Evolutionary conservation across 2,888 invertebrate species (phyloP).

Genomic region (Heliconius ismenius): DNA sequence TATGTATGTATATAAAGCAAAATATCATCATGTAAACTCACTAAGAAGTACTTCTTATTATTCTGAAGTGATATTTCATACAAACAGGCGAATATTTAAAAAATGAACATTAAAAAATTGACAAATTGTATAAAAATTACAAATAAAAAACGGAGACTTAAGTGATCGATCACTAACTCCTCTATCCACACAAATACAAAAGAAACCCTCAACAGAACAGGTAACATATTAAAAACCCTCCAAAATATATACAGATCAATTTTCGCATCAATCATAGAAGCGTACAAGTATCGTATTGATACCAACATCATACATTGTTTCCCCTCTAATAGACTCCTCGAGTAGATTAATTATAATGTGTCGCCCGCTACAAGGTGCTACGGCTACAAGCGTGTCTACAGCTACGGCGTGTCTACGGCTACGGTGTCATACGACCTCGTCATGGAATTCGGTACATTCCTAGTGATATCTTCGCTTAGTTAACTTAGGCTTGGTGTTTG

Average conservation of each 20-base stretch:
- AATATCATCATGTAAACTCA: no score
- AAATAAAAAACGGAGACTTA: no score
- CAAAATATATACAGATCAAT: constrained; percentile 5
- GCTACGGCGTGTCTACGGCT: no score
- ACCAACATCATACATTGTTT: constrained; percentile 46
- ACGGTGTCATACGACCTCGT: background rate
- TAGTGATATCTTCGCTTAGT: background rate
- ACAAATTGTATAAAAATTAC: no score
- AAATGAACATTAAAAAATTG: no score
- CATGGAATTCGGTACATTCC: background rate
- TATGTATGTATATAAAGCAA: background rate
- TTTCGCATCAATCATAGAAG: constrained; percentile 30
- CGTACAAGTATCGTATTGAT: constrained; percentile 32
- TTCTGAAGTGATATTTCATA: no score
- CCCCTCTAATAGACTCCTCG: constrained; percentile 50
- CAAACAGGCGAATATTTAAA: no score
- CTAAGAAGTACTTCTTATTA: no score
- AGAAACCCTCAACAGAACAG: background rate
- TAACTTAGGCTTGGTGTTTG: background rate
- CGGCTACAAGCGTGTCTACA: no score
- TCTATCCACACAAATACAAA: background rate
- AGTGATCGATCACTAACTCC: no score
- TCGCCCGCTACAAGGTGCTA: constrained; percentile 42
- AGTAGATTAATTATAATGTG: constrained; percentile 51
- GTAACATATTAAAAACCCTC: background rate